phyloP scores from a whole-genome alignment of 2,888 invertebrate genomes.

The Macrosoma leucophasiata region DNA sequence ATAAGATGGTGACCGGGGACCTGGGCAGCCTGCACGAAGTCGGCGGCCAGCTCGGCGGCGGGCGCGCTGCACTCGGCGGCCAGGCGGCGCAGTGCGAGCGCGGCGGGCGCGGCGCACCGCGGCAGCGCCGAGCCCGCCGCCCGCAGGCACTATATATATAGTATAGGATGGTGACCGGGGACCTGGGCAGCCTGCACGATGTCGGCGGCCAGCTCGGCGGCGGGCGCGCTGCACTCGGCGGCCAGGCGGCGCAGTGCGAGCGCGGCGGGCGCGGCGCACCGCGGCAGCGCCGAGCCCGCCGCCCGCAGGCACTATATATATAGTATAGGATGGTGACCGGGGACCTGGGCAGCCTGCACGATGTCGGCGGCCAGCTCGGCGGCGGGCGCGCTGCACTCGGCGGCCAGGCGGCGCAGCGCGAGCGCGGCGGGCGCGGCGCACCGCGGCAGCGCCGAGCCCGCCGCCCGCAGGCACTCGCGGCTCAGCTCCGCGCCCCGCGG shows the following conservation, averaged over 20 bases:
- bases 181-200: slow-evolving; percentile 83
- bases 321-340: no score
- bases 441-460: slow-evolving; percentile 71
- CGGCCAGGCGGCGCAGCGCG: slow-evolving; percentile 90
- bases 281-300: slow-evolving; percentile 66
- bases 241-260: slow-evolving; percentile 93
- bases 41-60: slow-evolving; percentile 84
- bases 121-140: slow-evolving; percentile 64
- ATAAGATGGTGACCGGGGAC: no score
- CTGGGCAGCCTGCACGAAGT: slow-evolving; percentile 83
- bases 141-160: slow-evolving; percentile 57
- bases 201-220: slow-evolving; percentile 85
- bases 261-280: slow-evolving; percentile 85
- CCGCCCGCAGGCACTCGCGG: slow-evolving; percentile 55
- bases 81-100: slow-evolving; percentile 90
- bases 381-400: slow-evolving; percentile 86
- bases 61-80: slow-evolving; percentile 86
- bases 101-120: slow-evolving; percentile 86
- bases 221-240: slow-evolving; percentile 84
- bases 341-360: slow-evolving; percentile 80
- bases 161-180: no score
- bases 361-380: slow-evolving; percentile 85
- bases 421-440: slow-evolving; percentile 87
- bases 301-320: slow-evolving; percentile 61
- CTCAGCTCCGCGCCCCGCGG: slow-evolving; percentile 38